A percentile compares a stretch with the other conserved stretches of the same genome.
These are phyloP conservation scores for Anoncus sp. DNA, from an alignment of 2,888 invertebrate genomes.

Conservation along the genomic window DNA sequence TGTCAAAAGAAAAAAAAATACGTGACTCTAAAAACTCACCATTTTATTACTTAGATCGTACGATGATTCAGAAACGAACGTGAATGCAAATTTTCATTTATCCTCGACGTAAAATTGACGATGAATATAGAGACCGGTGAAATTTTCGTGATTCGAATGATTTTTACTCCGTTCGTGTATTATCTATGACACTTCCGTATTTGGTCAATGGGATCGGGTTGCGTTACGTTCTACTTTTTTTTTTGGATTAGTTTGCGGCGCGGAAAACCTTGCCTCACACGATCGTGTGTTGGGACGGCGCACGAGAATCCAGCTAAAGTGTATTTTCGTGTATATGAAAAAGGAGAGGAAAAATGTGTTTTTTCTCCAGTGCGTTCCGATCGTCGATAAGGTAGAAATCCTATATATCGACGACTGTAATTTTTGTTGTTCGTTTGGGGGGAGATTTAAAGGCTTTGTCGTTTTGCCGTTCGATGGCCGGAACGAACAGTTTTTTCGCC, in stretches of 20 bases:
- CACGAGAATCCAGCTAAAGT: slow-evolving; percentile 25
- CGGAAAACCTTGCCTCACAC: too few species aligned
- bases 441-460: too few species aligned
- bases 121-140: not conserved
- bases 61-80: slow-evolving; percentile 43
- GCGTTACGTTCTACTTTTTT: slow-evolving; percentile 53
- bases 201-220: slow-evolving; percentile 67
- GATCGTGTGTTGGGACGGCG: slow-evolving; percentile 8
- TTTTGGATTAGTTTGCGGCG: slow-evolving; percentile 18
- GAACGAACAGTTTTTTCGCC: too few species aligned
- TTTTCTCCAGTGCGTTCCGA: too few species aligned
- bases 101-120: not conserved
- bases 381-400: too few species aligned
- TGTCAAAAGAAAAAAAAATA: not conserved
- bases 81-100: slow-evolving; percentile 6
- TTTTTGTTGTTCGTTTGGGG: too few species aligned
- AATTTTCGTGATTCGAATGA: slow-evolving; percentile 18
- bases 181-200: slow-evolving; percentile 61
- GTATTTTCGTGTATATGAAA: slow-evolving; percentile 15
- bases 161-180: slow-evolving; percentile 32
- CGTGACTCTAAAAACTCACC: slow-evolving; percentile 45
- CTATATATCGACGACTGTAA: too few species aligned
- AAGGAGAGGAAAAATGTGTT: too few species aligned
- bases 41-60: slow-evolving; percentile 36
- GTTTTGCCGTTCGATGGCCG: too few species aligned